Evolutionary conservation across 1,140 invertebrate species (phyloP), one percentile per base, ranked within the genome.

Genomic region (Conopomorpha cramerella): DNA sequence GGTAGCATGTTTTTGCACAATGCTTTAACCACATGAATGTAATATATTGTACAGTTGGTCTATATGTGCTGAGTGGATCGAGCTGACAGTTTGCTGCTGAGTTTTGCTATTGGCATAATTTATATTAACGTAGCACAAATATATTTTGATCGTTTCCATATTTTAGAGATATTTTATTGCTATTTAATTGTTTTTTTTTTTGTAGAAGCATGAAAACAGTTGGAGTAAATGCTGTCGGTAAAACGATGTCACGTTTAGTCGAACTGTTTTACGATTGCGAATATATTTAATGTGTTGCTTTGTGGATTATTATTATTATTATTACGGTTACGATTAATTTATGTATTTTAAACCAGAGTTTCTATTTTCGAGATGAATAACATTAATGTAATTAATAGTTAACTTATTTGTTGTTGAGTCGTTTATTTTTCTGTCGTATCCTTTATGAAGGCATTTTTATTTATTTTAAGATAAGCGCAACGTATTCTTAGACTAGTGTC

Each of bases 31-130:
- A 68, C 62, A 56, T 55, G 48, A 60, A 72, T 76, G 70, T 76
- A 76, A 71, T 71, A 72, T 76, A 76, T 76, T 76, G 71, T 76
- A 76, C 71, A 72, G 72, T 72, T 72, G 68, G 67, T 68, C 56
- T 76, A 76, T 68, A 72, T 67, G 71, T 72, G 67, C 64, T 57
- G 63, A 62, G 67, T 72, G 67, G 56, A 52, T 60, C 58, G 67
- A 72, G 64, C 67, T 51, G 65, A 72, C 70, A 67, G 64, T 51
- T 52, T 58, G 51, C 58, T 58, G 67, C 53, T 61, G 51, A 55
- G 67, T 72, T 74, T 74, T 74, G 70, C 70, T 74, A 74, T 74
- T 72, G 70, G 63, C 70, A 66, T 41, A 38, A 48, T 29, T 41
- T 42, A 46, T 41, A 41, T 48, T 44, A 50, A 38, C 48, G 39